A percentile compares a stretch with the other conserved stretches of the same genome.
phyloP scores from a whole-genome alignment of 1,140 invertebrate species.

The Notospermus geniculatus region DNA sequence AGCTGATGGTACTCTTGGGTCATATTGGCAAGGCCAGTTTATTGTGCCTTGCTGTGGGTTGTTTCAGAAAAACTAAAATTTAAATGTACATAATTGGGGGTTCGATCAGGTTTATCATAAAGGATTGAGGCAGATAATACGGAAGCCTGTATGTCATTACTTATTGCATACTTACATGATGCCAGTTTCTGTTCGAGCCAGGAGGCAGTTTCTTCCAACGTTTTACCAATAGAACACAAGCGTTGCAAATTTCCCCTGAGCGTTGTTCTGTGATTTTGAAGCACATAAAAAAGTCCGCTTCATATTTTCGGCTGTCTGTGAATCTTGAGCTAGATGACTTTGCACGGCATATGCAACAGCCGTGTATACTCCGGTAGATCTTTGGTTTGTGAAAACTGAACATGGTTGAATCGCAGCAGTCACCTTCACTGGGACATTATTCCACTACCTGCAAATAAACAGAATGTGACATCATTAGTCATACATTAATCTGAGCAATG shows the following conservation, averaged over 20 bases:
- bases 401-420: slow-evolving; percentile 59
- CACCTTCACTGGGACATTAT: too few species aligned
- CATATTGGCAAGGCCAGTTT: too few species aligned
- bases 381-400: slow-evolving; percentile 88
- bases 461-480: neutral
- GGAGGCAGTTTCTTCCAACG: slow-evolving; percentile 79
- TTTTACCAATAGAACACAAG: slow-evolving; percentile 82
- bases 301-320: slow-evolving; percentile 83
- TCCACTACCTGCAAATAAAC: too few species aligned
- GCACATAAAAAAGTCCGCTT: slow-evolving; percentile 79
- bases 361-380: slow-evolving; percentile 78
- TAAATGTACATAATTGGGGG: too few species aligned
- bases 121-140: too few species aligned
- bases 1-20: too few species aligned
- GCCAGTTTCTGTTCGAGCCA: slow-evolving; percentile 77
- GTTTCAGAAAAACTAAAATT: too few species aligned
- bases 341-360: slow-evolving; percentile 85
- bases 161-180: slow-evolving; percentile 68
- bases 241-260: slow-evolving; percentile 84
- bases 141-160: too few species aligned
- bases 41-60: too few species aligned
- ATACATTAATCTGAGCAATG: too few species aligned
- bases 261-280: slow-evolving; percentile 71
- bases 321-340: slow-evolving; percentile 82
- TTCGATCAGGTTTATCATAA: too few species aligned